Conservation (phyloP, 2,888 invertebrate species). For the Priocnemis perturbator region DNA sequence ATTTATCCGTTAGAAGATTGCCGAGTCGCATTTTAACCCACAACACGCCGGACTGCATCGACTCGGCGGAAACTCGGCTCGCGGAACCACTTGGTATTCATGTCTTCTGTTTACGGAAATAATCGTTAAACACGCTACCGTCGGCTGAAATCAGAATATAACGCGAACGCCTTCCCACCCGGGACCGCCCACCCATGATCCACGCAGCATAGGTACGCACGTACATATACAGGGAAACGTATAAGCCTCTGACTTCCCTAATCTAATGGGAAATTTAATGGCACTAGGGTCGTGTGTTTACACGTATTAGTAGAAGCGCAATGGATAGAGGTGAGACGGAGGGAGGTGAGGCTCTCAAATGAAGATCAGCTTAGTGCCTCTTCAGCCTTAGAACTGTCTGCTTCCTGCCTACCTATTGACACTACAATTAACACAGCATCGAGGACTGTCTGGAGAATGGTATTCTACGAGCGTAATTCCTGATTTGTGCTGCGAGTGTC, state of each 20-base stretch:
- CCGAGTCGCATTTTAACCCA: too few relatives aligned
- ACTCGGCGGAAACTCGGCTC: neutral
- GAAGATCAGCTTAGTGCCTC: slow-evolving; percentile 38
- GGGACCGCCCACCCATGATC: neutral
- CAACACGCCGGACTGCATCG: too few relatives aligned
- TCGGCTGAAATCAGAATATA: neutral
- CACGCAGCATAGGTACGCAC: too few relatives aligned
- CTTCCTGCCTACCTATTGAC: neutral
- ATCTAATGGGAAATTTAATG: slow-evolving; percentile 47
- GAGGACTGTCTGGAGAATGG: too few relatives aligned
- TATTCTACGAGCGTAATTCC: too few relatives aligned
- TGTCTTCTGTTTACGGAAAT: neutral
- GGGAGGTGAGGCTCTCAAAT: slow-evolving; percentile 31
- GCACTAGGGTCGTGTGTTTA: slow-evolving; percentile 35
- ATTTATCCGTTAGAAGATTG: too few relatives aligned
- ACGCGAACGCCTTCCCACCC: neutral
- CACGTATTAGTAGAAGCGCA: slow-evolving; percentile 25
- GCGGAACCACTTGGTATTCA: too few relatives aligned
- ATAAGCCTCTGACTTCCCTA: slow-evolving; percentile 48
- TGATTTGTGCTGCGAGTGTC: too few relatives aligned
- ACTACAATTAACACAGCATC: neutral
- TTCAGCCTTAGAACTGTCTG: slow-evolving; percentile 16
- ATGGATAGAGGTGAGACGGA: neutral
- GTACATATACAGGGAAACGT: slow-evolving; percentile 18
- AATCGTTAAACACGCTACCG: slow-evolving; percentile 1